phyloP scores from a whole-genome alignment of 2,888 invertebrate genomes.

The Caenorhabditis auriculariae region DNA sequence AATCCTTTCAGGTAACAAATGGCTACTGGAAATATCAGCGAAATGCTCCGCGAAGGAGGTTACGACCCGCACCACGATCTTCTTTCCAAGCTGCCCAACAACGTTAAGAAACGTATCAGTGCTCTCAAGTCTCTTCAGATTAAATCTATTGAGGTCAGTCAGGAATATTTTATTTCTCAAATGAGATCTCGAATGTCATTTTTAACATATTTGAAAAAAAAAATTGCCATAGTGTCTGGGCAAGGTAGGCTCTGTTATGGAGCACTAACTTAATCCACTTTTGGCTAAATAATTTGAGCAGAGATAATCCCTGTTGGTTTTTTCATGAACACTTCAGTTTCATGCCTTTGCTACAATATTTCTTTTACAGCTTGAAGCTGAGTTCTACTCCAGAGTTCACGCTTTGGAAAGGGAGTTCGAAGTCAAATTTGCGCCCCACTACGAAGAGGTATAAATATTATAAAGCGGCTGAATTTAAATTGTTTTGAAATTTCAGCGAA shows the following conservation, averaged over 20 bases:
- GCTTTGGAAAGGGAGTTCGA: conserved; percentile 88
- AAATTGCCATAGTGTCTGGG: conserved; percentile 36
- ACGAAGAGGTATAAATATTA: conserved; percentile 75
- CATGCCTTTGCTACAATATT: conserved; percentile 20
- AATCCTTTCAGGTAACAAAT: conserved; percentile 14
- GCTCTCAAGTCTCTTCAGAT: conserved; percentile 59
- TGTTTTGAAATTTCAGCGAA: conserved; percentile 63
- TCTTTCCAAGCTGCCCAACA: conserved; percentile 8
- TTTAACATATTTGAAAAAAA: no score
- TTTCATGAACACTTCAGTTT: no score
- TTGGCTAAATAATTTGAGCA: conserved; percentile 23
- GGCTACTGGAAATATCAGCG: not conserved
- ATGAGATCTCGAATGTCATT: not conserved
- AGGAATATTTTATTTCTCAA: not conserved
- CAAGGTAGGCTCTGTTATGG: conserved; percentile 33
- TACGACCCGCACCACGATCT: conserved; percentile 11
- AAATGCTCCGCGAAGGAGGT: no score
- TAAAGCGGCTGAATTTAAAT: no score
- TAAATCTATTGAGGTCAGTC: conserved; percentile 30
- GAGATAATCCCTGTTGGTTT: conserved; percentile 35
- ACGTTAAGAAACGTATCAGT: conserved; percentile 34
- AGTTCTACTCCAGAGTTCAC: conserved; percentile 91
- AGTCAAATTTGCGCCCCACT: conserved; percentile 76
- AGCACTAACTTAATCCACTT: conserved; percentile 35
- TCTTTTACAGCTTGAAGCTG: conserved; percentile 78